Evolutionary conservation across 2,797 vertebrate species (phyloP).

Genomic region (Hypotaenidia okinawae): DNA sequence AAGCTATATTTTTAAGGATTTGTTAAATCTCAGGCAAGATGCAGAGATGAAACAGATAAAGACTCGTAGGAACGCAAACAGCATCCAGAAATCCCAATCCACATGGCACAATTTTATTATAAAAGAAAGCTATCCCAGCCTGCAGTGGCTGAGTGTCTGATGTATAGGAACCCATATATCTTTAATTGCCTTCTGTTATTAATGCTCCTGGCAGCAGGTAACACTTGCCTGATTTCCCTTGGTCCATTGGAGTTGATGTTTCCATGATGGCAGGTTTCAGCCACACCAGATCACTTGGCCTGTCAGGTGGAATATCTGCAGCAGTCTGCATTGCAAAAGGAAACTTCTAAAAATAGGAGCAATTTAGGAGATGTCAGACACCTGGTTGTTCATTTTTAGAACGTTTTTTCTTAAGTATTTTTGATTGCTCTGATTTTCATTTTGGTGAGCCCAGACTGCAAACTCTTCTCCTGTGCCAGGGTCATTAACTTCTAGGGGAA

Average conservation of each 20-base stretch:
- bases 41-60: not conserved
- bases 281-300: not conserved
- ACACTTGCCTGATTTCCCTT: not conserved
- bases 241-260: not conserved
- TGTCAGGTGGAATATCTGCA: not conserved
- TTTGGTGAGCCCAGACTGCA: not conserved
- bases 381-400: not conserved
- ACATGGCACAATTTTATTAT: not conserved
- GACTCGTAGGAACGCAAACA: not conserved
- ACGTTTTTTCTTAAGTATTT: not conserved
- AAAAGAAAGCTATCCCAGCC: not conserved
- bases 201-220: not conserved
- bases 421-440: not conserved
- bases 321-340: not conserved
- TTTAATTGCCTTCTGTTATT: not conserved
- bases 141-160: not conserved
- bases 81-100: not conserved
- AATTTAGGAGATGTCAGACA: not conserved
- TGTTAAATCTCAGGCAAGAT: not conserved
- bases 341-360: not conserved
- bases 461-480: not conserved
- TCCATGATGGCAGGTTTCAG: not conserved
- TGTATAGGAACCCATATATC: not conserved
- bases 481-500: not conserved
- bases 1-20: not conserved